Base-by-base conservation (phyloP, 1,140 invertebrate genomes). In the Prorops nasuta region DNA sequence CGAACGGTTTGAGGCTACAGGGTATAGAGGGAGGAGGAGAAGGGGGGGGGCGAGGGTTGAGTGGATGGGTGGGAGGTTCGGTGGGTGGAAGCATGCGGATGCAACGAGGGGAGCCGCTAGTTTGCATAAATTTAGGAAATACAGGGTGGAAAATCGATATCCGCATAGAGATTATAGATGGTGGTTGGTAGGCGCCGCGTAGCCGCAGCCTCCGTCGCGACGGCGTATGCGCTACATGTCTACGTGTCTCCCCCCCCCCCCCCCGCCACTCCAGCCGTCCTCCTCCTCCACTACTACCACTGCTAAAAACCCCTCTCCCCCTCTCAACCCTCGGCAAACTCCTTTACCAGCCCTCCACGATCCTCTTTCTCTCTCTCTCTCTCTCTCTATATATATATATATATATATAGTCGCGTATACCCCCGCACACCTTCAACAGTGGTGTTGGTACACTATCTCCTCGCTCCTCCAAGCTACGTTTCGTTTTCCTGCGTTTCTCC, bases 81-180 rank as follows among this genome's bases (percentile, higher is more conserved):
- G 21, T 10, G 42, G 24, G n/a, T 31, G 43, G 48, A 28, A 10
- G 24, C 24, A 28, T 28, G 42, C 46, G 34, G 43, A n/a, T 22
- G 54, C 24, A 28, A 28, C 24, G 24, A 28, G 24, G 45, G 51
- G 51, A 61, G 54, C 58, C 52, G 69, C 71, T 74, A 71, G 72
- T 77, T 77, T 76, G 75, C 75, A 76, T 77, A 76, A 77, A 77
- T 77, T 77, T 76, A 76, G 73, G 73, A 74, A 75, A 77, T 76
- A 77, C 72, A 74, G 69, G 61, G 67, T 71, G 49, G 71, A 74
- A 74, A 76, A 77, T 76, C 75, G 74, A 76, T 76, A 76, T 76
- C 75, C 72, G 74, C 75, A 77, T 77, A 76, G 75, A 76, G 75
- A 77, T 76, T 77, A 77, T 77, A 77, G 75, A 77, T 77, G 75